Evolutionary conservation across 2,797 vertebrate species (phyloP).

Genomic region (Orestias chungarensis): DNA sequence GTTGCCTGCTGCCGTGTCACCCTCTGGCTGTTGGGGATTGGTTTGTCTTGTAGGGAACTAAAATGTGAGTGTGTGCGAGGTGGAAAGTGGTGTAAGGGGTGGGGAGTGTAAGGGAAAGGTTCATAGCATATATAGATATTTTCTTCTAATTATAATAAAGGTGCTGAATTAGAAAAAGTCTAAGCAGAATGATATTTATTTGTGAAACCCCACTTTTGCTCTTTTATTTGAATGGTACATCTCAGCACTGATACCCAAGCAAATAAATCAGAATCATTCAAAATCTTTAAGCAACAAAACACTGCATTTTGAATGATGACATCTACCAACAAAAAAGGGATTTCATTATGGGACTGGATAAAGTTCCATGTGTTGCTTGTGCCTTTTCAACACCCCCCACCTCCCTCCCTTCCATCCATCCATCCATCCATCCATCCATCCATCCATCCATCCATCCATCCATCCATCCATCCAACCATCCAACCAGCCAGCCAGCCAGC

Average conservation of each 20-base stretch:
- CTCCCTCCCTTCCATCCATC: not conserved
- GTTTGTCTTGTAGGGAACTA: constrained; percentile 63
- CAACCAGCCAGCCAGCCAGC: constrained; percentile 25
- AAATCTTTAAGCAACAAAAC: not conserved
- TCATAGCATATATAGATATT: constrained; percentile 19
- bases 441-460: constrained; percentile 49
- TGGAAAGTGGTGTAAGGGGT: constrained; percentile 10
- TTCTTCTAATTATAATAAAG: constrained; percentile 8
- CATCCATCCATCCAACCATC: constrained; percentile 22
- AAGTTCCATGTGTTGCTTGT: constrained; percentile 62
- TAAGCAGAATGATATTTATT: not conserved
- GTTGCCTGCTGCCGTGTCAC: constrained; percentile 66
- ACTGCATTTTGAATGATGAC: not conserved
- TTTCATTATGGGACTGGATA: constrained; percentile 44
- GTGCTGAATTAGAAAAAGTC: not conserved
- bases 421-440: constrained; percentile 25
- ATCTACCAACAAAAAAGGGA: constrained; percentile 1
- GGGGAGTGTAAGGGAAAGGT: constrained; percentile 10
- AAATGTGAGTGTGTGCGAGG: constrained; percentile 19
- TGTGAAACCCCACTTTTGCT: not conserved
- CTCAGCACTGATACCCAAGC: not conserved
- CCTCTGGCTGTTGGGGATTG: constrained; percentile 74
- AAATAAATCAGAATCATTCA: not conserved
- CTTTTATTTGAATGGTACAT: not conserved
- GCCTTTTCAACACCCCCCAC: constrained; percentile 24